Conservation (phyloP, 2,113 vertebrate genomes). For the Nothocercus julius region DNA sequence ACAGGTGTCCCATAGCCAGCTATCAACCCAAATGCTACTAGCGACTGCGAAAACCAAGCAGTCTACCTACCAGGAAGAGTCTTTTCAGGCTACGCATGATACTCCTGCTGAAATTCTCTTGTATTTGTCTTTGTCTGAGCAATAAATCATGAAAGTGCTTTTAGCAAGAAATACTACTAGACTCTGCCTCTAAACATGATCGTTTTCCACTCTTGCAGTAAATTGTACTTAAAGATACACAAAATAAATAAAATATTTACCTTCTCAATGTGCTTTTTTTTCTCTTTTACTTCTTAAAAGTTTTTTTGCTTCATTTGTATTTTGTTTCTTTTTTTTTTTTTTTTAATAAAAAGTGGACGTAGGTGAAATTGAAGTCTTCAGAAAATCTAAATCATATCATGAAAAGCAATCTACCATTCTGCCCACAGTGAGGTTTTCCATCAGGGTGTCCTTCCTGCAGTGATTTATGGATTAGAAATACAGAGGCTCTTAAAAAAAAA, state of each 20-base stretch:
- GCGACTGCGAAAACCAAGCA: not conserved
- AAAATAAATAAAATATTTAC: not conserved
- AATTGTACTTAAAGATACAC: not conserved
- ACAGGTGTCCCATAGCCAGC: not conserved
- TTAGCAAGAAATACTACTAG: not conserved
- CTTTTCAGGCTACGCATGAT: not conserved
- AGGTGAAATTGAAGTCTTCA: constrained; percentile 11
- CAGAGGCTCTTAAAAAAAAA: not conserved
- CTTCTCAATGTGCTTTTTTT: not conserved
- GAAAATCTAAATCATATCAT: constrained; percentile 24
- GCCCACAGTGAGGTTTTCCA: constrained; percentile 24
- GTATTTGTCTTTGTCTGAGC: not conserved
- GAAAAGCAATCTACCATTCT: constrained; percentile 28
- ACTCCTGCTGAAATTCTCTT: not conserved
- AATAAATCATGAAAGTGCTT: not conserved
- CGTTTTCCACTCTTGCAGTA: not conserved
- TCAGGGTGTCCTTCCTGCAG: constrained; percentile 7
- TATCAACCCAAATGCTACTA: not conserved
- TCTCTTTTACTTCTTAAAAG: not conserved
- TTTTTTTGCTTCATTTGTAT: not conserved
- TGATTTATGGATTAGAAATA: constrained; percentile 22
- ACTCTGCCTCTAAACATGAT: not conserved
- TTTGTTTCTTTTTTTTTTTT: not conserved
- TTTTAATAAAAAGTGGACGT: not conserved
- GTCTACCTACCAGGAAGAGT: not conserved